Base-by-base conservation (phyloP, 1,140 invertebrate species). In the Neoseiulus cucumeris region DNA sequence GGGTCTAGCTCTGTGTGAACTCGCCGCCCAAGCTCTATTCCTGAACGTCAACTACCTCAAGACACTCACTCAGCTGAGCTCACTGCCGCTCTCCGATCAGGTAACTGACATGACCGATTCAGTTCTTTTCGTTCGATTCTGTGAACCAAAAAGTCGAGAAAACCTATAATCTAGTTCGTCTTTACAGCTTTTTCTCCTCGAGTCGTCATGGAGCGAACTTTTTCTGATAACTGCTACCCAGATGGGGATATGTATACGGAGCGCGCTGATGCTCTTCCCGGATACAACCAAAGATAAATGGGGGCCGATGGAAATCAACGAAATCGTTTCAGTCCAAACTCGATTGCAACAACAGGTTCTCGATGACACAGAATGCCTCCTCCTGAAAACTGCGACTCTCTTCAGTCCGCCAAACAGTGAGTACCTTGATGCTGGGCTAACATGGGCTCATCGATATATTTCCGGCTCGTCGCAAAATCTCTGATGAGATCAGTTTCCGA, bases 391-490 rank as follows among this genome's bases (percentile, higher is more conserved):
- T 17, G 51, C 22, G 14, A 33, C 33, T 17, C 51, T 59, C 22
- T 59, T 59, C 51, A 59, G 22, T 59, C 51, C 51, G 51, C 51
- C 51, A 9, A 59, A 20, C 33, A 59, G 51, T 39, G 33, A 39
- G 33, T 39, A 39, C 33, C 33, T 9, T 39, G 4, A 39, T 39
- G 9, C n/a, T n/a, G n/a, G n/a, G n/a, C n/a, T n/a, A n/a, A n/a
- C n/a, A n/a, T n/a, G n/a, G n/a, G n/a, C n/a, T n/a, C n/a, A n/a
- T n/a, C n/a, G n/a, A n/a, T n/a, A n/a, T n/a, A n/a, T n/a, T n/a
- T n/a, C n/a, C n/a, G n/a, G n/a, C n/a, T n/a, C n/a, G n/a, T n/a
- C n/a, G n/a, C n/a, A n/a, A n/a, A n/a, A n/a, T n/a, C n/a, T n/a
- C n/a, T n/a, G n/a, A n/a, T n/a, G n/a, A n/a, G n/a, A n/a, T n/a